Evolutionary conservation across 2,797 vertebrate genomes (phyloP), one percentile per base, ranked within the genome.

Genomic region (Scarus forsteni): DNA sequence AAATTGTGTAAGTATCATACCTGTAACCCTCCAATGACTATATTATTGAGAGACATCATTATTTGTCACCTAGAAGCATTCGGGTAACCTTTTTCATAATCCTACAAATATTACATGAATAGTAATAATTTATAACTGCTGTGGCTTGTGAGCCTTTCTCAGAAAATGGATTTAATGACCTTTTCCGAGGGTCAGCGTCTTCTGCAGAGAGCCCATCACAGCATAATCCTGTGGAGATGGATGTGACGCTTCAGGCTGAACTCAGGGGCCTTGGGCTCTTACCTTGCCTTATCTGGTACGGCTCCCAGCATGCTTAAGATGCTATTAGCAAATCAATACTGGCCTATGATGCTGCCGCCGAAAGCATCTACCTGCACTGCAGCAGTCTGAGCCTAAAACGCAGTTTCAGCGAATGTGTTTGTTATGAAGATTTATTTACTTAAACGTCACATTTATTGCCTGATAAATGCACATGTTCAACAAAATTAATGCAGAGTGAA

Each of bases 321-420:
- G 73, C 83, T 61, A 66, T 85, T 82, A 88, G 66, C 54, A 67
- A 84, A 88, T 87, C 86, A 79, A 87, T 90, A 80, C 16, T 15
- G 49, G 57, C 42, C 58, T 56, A 60, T 52, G 59, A 66, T 7
- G 38, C 54, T 60, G 72, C 68, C 3, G 36, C 86, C 70, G 79
- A 71, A 79, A 55, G 55, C 27, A 49, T 56, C 35, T 46, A 61
- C 58, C 51, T 68, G 63, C 77, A 79, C 70, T 64, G 66, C 75
- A 84, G 69, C 65, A 66, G 57, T 72, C 66, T 70, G 52, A 63
- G 70, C 18, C 36, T 13, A 66, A 75, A 65, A n/a, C 61, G 83
- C 66, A 68, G 27, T 43, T 64, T 80, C 55, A 83, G 75, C 74
- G 67, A 40, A 62, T 14, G 43, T 18, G 18, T 53, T 70, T 49